Evolutionary conservation across 2,113 vertebrate species (phyloP), one percentile per base, ranked within the genome.

Genomic region (Vimba vimba): DNA sequence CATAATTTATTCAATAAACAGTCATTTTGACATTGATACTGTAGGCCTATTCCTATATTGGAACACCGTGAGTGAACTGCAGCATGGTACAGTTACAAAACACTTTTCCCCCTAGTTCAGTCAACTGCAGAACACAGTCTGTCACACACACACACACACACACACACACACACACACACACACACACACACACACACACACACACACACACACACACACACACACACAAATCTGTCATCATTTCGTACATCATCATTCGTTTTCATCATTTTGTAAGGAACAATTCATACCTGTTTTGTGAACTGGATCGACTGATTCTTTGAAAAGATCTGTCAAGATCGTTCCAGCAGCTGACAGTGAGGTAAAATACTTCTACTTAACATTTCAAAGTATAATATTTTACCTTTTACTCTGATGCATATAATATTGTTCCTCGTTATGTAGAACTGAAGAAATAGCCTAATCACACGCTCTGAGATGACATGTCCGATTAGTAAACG

Each of bases 1-100:
- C 47, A 30, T 27, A 25, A 57, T 57, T 83, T 36, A 25, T 73
- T 83, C 66, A 73, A 83, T 69, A 69, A 68, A 82, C 64, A 69
- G 19, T 52, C 10, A 50, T 25, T 17, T 30, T 81, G 43, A 50
- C 59, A 66, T 64, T 9, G 33, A 25, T n/a, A n/a, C n/a, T n/a
- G n/a, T n/a, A n/a, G n/a, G n/a, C n/a, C n/a, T n/a, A 15, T 47
- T 39, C 27, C 39, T 50, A n/a, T 4, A 6, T 30, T 66, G 74
- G 6, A 30, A 30, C 25, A 30, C 45, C 0, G 1, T 45, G n/a
- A 25, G 55, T 43, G 23, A 79, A 17, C 10, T 25, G 43, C 13
- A 81, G 33, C 60, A 50, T 66, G 43, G 66, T 66, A 59, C 77
- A 43, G 59, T 68, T 81, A 47, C 60, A 23, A 15, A 47, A 66